Evolutionary conservation across 2,113 vertebrate genomes (phyloP), one percentile per base, ranked within the genome.

Genomic region (Bolborhynchus lineola): DNA sequence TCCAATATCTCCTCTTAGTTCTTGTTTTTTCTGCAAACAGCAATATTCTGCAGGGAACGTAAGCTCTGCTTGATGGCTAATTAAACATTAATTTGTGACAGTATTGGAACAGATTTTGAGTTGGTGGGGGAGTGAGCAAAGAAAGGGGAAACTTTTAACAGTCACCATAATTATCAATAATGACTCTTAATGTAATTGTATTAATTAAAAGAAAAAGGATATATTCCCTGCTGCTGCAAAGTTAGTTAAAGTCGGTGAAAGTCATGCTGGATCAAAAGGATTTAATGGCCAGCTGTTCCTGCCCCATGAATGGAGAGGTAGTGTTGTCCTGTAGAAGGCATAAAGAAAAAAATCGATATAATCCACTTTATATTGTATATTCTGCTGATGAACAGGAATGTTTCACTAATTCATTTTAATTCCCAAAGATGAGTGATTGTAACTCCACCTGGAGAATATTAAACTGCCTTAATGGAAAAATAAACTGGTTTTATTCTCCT

Each of bases 401-500:
- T 85, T 88, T 82, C 76, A 62, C 74, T 93, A 72, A 94, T 91
- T 94, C 88, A 88, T 60, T 96, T 93, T 88, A 86, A 95, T 97
- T 97, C 89, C 92, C 86, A 95, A 95, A 95, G 86, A 91, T 7
- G 0, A 83, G 86, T 60, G 65, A 85, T 82, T 89, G 90, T 86
- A 81, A 94, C 74, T 94, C 90, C 83, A 91, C 67, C 19, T 0
- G 0, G 94, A 87, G 86, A 95, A 92, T 87, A 95, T 95, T 92
- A 88, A 97, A 69, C 94, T 92, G 88, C 90, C 78, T 86, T 95
- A 91, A 96, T 96, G 83, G 86, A 94, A 94, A 95, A 92, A 96
- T 93, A 95, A 95, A 91, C 96, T 76, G 78, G 49, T 94, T 96
- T 96, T 80, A 67, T 93, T 87, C 88, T 84, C 46, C 63, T 17